Percentiles rank a stretch among this genome's conserved stretches.
phyloP scores from a whole-genome alignment of 2,113 vertebrate genomes.

The Addax nasomaculatus region DNA sequence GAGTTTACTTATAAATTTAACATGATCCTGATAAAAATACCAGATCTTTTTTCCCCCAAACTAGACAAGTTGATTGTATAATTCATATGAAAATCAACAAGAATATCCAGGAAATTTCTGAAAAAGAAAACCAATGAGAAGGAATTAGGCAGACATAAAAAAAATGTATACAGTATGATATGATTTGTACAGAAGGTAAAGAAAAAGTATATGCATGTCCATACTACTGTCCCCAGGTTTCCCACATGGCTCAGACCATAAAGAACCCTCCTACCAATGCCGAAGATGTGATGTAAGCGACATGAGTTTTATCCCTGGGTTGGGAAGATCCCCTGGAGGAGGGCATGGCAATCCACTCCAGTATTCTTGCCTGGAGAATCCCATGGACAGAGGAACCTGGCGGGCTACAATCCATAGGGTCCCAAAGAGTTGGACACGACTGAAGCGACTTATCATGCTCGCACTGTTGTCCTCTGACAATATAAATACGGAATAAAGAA shows the following conservation, averaged over 20 bases:
- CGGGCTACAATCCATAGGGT: neutral
- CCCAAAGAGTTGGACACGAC: neutral
- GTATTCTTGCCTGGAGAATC: neutral
- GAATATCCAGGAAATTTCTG: constrained; percentile 51
- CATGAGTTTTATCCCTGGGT: neutral
- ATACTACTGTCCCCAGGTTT: neutral
- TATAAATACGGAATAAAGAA: neutral
- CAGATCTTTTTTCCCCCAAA: neutral
- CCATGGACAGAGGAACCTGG: neutral
- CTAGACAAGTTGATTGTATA: constrained; percentile 56
- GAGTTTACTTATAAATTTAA: constrained; percentile 69
- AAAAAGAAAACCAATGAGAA: constrained; percentile 26
- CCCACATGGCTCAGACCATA: neutral
- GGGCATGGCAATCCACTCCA: neutral
- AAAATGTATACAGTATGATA: neutral
- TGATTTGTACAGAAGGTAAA: constrained; percentile 18
- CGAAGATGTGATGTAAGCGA: neutral
- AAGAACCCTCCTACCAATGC: neutral
- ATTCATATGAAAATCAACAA: constrained; percentile 58
- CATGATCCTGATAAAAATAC: constrained; percentile 66
- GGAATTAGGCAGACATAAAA: neutral
- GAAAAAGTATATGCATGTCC: neutral
- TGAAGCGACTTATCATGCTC: neutral
- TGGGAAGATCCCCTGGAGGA: neutral
- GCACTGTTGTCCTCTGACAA: neutral